Evolutionary conservation across 2,797 vertebrate genomes (phyloP).

Genomic region (Phataginus tetradactyla): DNA sequence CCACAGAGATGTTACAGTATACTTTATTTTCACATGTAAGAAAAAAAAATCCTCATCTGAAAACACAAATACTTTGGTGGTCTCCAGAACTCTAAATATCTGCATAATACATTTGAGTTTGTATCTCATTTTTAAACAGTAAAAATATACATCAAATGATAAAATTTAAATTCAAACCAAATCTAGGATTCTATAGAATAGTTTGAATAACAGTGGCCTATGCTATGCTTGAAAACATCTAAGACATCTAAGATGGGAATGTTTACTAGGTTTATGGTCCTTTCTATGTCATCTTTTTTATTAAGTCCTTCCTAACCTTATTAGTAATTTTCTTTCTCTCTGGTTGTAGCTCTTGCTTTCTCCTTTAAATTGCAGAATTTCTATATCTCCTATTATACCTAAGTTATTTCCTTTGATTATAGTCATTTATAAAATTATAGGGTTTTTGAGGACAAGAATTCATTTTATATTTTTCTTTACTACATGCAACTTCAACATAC

Average conservation of each 20-base stretch:
- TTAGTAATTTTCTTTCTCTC: neutral
- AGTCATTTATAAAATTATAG: neutral
- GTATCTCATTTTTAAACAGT: neutral
- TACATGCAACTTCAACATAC: neutral
- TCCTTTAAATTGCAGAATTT: neutral
- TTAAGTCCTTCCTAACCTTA: neutral
- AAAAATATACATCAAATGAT: neutral
- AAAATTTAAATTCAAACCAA: neutral
- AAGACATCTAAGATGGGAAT: neutral
- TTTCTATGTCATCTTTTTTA: neutral
- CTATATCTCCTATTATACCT: neutral
- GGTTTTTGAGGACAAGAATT: neutral
- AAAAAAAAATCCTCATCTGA: neutral
- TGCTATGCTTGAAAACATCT: neutral
- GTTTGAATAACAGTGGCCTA: neutral
- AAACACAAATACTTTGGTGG: neutral
- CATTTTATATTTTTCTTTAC: neutral
- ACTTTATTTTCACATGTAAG: neutral
- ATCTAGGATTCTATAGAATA: neutral
- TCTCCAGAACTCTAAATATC: neutral
- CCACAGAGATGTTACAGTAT: neutral
- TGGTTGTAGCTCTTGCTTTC: neutral
- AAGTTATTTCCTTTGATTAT: neutral
- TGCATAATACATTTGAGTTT: neutral
- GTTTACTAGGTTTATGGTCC: neutral